Conservation (phyloP, 2,888 invertebrate genomes). For the Scaptomyza parva region DNA sequence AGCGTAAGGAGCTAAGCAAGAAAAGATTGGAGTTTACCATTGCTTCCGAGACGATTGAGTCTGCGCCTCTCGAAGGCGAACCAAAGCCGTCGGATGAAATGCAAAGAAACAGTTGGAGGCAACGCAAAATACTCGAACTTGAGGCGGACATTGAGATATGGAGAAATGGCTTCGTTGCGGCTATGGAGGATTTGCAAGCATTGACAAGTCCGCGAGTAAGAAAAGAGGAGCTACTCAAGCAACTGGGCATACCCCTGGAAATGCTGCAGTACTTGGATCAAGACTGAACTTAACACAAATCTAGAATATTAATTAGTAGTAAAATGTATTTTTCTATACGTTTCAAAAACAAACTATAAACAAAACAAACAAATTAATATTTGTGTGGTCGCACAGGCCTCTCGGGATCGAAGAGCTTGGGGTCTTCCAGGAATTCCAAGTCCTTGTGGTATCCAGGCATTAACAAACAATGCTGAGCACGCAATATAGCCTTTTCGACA, state of each 20-base stretch:
- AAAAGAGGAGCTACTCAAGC: constrained; percentile 53
- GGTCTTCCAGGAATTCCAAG: constrained; percentile 92
- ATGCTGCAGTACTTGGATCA: constrained; percentile 75
- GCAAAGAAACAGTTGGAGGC: constrained; percentile 23
- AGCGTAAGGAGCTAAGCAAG: constrained; percentile 62
- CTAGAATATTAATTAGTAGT: constrained; percentile 15
- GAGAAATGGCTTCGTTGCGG: constrained; percentile 70
- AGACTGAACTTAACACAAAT: constrained; percentile 45
- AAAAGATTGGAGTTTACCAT: constrained; percentile 68
- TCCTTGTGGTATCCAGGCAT: constrained; percentile 95
- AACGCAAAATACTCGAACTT: constrained; percentile 52
- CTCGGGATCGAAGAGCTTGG: constrained; percentile 95
- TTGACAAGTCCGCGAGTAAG: constrained; percentile 49
- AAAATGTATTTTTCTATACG: constrained; percentile 56
- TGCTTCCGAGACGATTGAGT: constrained; percentile 30
- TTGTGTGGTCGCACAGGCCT: constrained; percentile 92
- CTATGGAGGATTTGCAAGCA: constrained; percentile 71
- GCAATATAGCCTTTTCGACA: constrained; percentile 90
- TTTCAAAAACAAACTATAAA: constrained; percentile 13
- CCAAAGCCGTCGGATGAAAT: not conserved
- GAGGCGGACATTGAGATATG: constrained; percentile 68
- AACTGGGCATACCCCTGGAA: constrained; percentile 70
- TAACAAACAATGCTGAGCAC: constrained; percentile 91
- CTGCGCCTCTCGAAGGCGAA: not conserved
- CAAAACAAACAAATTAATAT: constrained; percentile 86